Base-by-base conservation (phyloP, 2,797 vertebrate species). In the Phoeniculus purpureus region DNA sequence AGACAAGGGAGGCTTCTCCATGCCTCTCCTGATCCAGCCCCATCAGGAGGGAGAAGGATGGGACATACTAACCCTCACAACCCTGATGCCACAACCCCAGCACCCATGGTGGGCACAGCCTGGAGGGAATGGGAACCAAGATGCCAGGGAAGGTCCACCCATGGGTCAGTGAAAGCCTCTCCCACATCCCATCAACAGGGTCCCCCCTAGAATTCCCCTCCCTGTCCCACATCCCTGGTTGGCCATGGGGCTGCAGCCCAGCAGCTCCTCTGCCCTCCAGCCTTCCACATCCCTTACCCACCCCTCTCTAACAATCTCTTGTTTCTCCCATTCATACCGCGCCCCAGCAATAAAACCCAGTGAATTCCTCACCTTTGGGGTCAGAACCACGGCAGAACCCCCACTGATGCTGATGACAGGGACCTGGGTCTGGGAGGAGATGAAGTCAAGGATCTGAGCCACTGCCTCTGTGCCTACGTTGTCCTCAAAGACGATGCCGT, bases 351-450 rank as follows among this genome's bases (percentile, higher is more conserved):
- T 6, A 85, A 15, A 14, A 6, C 5, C 8, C 20, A 60, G 61
- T 1, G 5, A 89, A 21, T 2, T 4, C 45, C 98, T 98, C 92
- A 99, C 99, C 99, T 99, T 99, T 15, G 99, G 98, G 7, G 98
- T 98, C 94, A 99, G 98, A 86, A 99, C 99, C 55, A 99, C 98
- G 0, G 99, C 98, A 2, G 99, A 99, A 8, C 99, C 99, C 8
- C 99, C 99, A 0, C 99, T 99, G 97, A 99, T 99, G 86, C 99
- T 99, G 96, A 99, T 98, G 45, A 99, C 98, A 4, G 99, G 99
- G 87, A 99, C 98, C 1, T 98, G 98, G 4, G 99, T 99, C 97
- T 99, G 99, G 16, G 98, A 98, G 66, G 99, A 99, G 95, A 99
- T 97, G 96, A 99, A 99, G 97, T 99, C 99, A 81, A 99, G 96